Evolutionary conservation across 2,113 vertebrate species (phyloP), one percentile per base, ranked within the genome.

Genomic region (Dicentrarchus labrax): DNA sequence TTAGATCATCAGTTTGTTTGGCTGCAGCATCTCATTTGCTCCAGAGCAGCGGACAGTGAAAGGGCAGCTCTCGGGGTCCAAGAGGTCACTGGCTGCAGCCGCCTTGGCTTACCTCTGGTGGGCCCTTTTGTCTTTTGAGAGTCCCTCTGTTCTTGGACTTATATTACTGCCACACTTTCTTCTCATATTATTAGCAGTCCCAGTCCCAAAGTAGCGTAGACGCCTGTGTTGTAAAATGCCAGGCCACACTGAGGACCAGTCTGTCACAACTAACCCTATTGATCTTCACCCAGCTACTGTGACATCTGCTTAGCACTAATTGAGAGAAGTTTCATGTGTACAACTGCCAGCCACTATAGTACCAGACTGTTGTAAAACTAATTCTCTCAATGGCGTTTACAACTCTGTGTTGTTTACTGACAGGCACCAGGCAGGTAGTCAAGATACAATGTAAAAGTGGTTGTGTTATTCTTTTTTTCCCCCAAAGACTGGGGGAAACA

Each of bases 301-400:
- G 90, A 88, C 94, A 94, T 94, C 94, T 94, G 94, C 77, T 90
- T 61, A 0, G 72, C 30, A 39, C 89, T 92, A 91, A 93, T 78
- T 88, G 90, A 88, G 71, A 87, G 78, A 83, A 43, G 81, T 88
- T 90, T 80, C 68, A 79, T 65, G 86, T 73, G 64, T 86, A 70
- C 79, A 72, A 83, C 88, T 85, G 88, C 87, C 79, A 76, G 64
- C 75, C 60, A n/a, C 38, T 77, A 45, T 48, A 60, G 86, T 62
- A 72, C 54, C 76, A 76, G 77, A 73, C 87, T 86, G 86, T 50
- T 84, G 85, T 92, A 86, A 91, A 90, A 83, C 72, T 45, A 66
- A 83, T 90, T 91, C 70, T 69, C 76, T 84, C 48, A 81, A 70
- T 72, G 72, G 74, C 36, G 72, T 86, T 67, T 89, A 90, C 88